Evolutionary conservation across 2,113 vertebrate species (phyloP), one percentile per base, ranked within the genome.

Genomic region (Ictalurus furcatus): DNA sequence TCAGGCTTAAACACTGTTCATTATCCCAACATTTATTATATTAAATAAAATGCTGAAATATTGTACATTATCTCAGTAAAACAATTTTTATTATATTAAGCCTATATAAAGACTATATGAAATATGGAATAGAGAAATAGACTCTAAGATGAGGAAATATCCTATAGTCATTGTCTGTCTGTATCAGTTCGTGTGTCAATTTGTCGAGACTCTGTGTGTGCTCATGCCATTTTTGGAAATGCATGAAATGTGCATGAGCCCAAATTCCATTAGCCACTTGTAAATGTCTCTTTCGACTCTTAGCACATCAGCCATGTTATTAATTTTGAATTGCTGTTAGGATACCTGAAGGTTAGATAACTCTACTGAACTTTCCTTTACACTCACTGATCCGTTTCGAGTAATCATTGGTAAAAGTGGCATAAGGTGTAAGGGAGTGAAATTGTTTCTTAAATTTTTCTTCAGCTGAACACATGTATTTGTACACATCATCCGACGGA

Each of bases 191-290:
- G 79, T 44, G 23, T 86, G 73, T 16, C 17, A 58, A 9, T 25
- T 23, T 34, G 11, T 44, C 23, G 1, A 87, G 71, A 58, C 21
- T 58, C 40, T 63, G 1, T 40, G 58, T 2, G 23, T 58, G 48
- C 30, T 56, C 21, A 17, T n/a, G 54, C 25, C 67, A 73, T 84
- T 74, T 44, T 56, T 59, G 65, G 48, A 56, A 44, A 17, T 83
- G 19, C 65, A 88, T 88, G 65, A 88, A 88, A 88, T 80, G 65
- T 73, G 34, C 34, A 88, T 88, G 52, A 44, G 7, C 30, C 23
- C 40, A 34, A 59, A 40, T 48, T 73, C 80, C 65, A 71, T 83
- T 83, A 74, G 67, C 58, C 11, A 80, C n/a, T 14, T 73, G 67
- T 54, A 85, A 74, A 25, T 74, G 37, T 69, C 44, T 67, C 44